Base-by-base conservation (phyloP, 2,797 vertebrate species). In the Gorsachius magnificus region DNA sequence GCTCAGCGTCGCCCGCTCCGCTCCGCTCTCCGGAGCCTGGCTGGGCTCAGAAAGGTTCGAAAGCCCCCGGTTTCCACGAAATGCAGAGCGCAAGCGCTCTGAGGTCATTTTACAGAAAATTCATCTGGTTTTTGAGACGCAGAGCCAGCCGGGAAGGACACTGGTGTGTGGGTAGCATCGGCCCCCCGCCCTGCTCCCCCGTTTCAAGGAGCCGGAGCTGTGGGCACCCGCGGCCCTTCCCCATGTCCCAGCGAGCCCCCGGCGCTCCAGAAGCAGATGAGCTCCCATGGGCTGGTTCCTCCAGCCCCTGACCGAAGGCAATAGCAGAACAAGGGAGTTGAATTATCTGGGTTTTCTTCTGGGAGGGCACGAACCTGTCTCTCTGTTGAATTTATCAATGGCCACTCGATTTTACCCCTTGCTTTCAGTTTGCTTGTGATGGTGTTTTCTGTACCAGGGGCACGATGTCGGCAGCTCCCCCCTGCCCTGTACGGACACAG, bases 351-450 rank as follows among this genome's bases (percentile, higher is more conserved):
- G 65, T 69, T 91, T 91, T 92, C 76, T 94, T 71, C 86, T 16
- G 87, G 84, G 64, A 97, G 91, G 94, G 82, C 94, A 95, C 51
- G 94, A 95, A 96, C 89, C 89, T 81, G 83, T 83, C 85, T 93
- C 43, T 85, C 82, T 7, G 41, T 45, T 70, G 85, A 92, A 92
- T 97, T 94, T 93, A 94, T 91, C 93, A 83, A 31, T 89, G 24
- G 69, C 87, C 9, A 46, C 36, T 43, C 76, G 95, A 89, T 91
- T 95, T 95, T 87, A 93, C 94, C 93, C 95, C 81, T 26, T 11
- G 54, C 76, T 93, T 92, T 87, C 93, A 75, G 76, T 96, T 94
- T 93, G 90, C 93, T 70, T 41, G 50, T 36, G 64, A 35, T 4
- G n/a, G 41, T 38, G 88, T 41, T 94, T 89, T 86, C 79, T 85